These are phyloP conservation scores for Salvelinus sp. DNA, from an alignment of 2,113 vertebrate genomes.

Conservation along the genomic window DNA sequence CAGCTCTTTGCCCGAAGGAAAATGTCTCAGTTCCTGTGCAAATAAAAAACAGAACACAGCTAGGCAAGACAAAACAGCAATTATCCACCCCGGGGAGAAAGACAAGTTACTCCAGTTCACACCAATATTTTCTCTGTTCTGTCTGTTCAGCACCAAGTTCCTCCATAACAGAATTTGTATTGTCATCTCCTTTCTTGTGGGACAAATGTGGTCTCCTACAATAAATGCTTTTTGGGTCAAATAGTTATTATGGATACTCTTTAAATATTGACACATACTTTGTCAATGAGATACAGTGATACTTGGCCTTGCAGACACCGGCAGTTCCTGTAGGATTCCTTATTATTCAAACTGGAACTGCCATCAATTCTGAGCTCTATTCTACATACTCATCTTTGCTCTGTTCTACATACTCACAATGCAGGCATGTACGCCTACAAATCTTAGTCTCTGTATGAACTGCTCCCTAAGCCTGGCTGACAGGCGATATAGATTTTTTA, in stretches of 20 bases:
- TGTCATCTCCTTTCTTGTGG: conserved; percentile 8
- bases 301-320: too few species aligned
- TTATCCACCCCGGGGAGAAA: conserved; percentile 70
- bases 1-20: conserved; percentile 46
- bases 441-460: conserved; percentile 61
- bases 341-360: conserved; percentile 13
- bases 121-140: conserved; percentile 21
- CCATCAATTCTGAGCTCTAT: conserved; percentile 45
- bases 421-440: conserved; percentile 68
- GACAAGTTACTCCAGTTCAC: conserved; percentile 48
- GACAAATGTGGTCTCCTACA: not conserved
- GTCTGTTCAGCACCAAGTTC: not conserved
- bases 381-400: conserved; percentile 54
- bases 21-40: conserved; percentile 65
- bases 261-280: too few species aligned
- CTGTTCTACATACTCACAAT: conserved; percentile 46
- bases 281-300: too few species aligned
- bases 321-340: too few species aligned
- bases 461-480: conserved; percentile 68
- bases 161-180: conserved; percentile 1
- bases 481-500: conserved; percentile 71
- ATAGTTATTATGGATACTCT: too few species aligned
- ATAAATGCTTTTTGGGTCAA: too few species aligned
- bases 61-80: conserved; percentile 79
- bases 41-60: conserved; percentile 65